Evolutionary conservation across 1,140 invertebrate species (phyloP), one percentile per base, ranked within the genome.

Genomic region (Batillaria attramentaria): DNA sequence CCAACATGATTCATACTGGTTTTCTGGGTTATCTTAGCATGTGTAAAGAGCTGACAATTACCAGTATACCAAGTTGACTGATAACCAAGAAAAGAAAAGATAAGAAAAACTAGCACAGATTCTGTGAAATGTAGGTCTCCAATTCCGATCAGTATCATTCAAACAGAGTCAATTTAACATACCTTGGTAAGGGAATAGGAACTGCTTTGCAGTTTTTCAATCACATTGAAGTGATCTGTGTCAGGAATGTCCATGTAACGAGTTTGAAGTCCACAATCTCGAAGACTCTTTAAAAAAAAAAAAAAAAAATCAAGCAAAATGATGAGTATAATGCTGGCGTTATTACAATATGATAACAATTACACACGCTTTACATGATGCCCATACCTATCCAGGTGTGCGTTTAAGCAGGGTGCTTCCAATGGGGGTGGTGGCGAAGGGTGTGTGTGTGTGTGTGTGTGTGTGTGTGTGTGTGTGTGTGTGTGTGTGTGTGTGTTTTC

Each of bases 201-300:
- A 3, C 77, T 66, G 13, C 84, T 37, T 2, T 70, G 20, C 6
- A 88, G 76, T 69, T 84, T 84, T 43, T 86, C 84, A 10, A 87
- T 76, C 33, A 88, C 75, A 83, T 84, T 84, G 77, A 88, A 88
- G 57, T 88, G 87, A 69, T 88, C 87, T 18, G 79, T 72, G 62
- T 87, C 85, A 28, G 82, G 82, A 24, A 88, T 72, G 16, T 85
- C 80, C 37, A 84, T 42, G 57, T 84, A 78, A 35, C 75, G 62
- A 0, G 82, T 81, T 24, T 76, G 79, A 54, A 85, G 62, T 42
- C 83, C 80, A 46, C 35, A 62, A 8, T 79, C 72, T 28, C 78
- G n/a, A 18, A 87, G 54, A 24, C 42, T 76, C 86, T 86, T 76
- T 33, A 82, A 81, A 50, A 81, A 50, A 3, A 16, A 50, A 72